These are phyloP conservation scores for Temnothorax longispinosus DNA, from an alignment of 1,140 invertebrate genomes.

Conservation along the genomic window DNA sequence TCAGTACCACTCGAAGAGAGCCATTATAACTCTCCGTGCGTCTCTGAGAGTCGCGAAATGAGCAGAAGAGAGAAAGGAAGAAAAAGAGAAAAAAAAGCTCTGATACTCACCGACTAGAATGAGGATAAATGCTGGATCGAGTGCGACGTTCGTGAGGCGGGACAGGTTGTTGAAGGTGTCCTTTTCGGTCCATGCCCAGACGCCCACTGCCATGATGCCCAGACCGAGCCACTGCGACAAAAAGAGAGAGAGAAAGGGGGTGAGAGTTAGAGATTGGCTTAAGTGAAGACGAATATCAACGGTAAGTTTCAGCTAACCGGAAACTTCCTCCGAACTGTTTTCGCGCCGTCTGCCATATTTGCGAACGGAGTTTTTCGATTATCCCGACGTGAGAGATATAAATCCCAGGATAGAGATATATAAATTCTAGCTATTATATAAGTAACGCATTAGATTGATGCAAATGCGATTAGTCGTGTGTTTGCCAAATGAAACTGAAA, in stretches of 20 bases:
- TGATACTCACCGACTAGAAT: constrained; percentile 93
- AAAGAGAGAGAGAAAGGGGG: constrained; percentile 62
- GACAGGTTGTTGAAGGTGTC: constrained; percentile 97
- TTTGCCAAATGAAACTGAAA: background rate
- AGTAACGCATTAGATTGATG: constrained; percentile 2
- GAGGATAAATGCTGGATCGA: constrained; percentile 98
- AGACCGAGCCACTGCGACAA: constrained; percentile 93
- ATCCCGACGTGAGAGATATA: constrained; percentile 1
- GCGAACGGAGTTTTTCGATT: constrained; percentile 29
- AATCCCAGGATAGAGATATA: background rate
- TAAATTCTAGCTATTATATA: background rate
- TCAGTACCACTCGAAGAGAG: background rate
- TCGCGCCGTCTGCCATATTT: constrained; percentile 23
- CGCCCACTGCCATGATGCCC: constrained; percentile 94
- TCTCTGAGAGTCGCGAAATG: background rate
- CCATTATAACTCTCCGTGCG: constrained; percentile 26
- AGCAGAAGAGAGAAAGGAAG: background rate
- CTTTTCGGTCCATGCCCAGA: constrained; percentile 99
- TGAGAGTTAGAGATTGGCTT: constrained; percentile 19
- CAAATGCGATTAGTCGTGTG: background rate
- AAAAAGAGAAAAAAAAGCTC: background rate
- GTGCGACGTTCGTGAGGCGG: constrained; percentile 94
- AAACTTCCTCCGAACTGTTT: constrained; percentile 36
- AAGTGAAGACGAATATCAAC: constrained; percentile 40
- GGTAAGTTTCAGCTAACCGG: constrained; percentile 25